These are phyloP conservation scores for Rhingia rostrata DNA, from an alignment of 2,888 invertebrate genomes.

Conservation along the genomic window DNA sequence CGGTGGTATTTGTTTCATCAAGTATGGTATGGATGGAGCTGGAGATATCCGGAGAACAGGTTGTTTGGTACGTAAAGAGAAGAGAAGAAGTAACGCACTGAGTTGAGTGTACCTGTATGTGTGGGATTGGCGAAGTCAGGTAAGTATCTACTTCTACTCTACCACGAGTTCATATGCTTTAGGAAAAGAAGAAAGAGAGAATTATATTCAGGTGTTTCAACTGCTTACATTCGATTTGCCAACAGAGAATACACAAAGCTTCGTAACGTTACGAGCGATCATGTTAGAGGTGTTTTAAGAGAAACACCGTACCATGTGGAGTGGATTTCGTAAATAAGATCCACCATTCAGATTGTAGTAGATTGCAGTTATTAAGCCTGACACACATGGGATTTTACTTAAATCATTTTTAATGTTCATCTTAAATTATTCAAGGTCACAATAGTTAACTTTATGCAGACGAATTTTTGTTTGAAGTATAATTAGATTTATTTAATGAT, in stretches of 20 bases:
- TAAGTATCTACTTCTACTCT: not conserved
- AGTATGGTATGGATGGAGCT: too few species aligned
- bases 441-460: too few species aligned
- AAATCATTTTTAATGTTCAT: too few species aligned
- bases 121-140: not conserved
- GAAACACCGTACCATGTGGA: not conserved
- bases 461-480: too few species aligned
- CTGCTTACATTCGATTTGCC: not conserved
- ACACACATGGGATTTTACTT: not conserved
- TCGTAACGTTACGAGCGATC: not conserved
- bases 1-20: constrained; percentile 22
- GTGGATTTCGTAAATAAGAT: not conserved
- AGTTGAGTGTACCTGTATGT: not conserved
- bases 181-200: not conserved
- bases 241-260: not conserved
- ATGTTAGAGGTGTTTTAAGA: constrained; percentile 5
- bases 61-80: constrained; percentile 49
- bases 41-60: constrained; percentile 57
- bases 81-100: not conserved
- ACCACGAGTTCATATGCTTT: not conserved
- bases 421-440: too few species aligned
- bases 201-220: not conserved
- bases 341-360: constrained; percentile 8
- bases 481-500: too few species aligned
- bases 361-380: not conserved